Percentiles rank a stretch among this genome's conserved stretches.
Evolutionary conservation across 2,797 vertebrate genomes (phyloP).

Genomic region (Cirrhinus molitorella): DNA sequence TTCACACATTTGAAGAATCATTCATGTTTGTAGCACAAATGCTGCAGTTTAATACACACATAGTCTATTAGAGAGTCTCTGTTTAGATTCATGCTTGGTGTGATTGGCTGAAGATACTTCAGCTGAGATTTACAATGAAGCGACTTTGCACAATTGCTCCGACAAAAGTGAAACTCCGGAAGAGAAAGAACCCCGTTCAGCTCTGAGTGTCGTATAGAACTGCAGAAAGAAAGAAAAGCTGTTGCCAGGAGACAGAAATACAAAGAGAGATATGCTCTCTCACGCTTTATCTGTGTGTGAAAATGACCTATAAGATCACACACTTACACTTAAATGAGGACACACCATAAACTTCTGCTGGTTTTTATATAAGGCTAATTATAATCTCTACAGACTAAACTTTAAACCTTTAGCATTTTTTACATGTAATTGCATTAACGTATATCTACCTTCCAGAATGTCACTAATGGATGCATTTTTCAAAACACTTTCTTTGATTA

Average conservation of each 20-base stretch:
- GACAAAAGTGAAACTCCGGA: background rate
- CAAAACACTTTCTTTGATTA: background rate
- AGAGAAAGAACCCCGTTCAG: background rate
- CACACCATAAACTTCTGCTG: background rate
- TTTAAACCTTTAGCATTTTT: background rate
- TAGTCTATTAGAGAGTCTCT: background rate
- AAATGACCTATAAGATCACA: constrained; percentile 14
- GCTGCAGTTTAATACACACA: background rate
- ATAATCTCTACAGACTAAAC: background rate
- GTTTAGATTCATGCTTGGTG: background rate
- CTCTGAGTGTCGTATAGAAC: background rate
- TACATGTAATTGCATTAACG: background rate
- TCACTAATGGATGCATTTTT: background rate
- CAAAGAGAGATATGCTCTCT: constrained; percentile 36
- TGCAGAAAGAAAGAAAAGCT: constrained; percentile 13
- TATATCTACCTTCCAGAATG: background rate
- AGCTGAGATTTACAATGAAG: background rate
- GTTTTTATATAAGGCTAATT: background rate
- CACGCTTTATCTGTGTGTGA: constrained; percentile 26
- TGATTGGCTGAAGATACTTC: background rate
- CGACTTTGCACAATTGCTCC: background rate
- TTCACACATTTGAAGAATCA: background rate
- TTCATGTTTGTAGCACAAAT: background rate
- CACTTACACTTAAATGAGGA: background rate
- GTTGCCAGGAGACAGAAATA: constrained; percentile 57